A percentile compares a stretch with the other conserved stretches of the same genome.
phyloP scores from a whole-genome alignment of 2,113 vertebrate genomes.

The Rhegmatorhina hoffmannsi region DNA sequence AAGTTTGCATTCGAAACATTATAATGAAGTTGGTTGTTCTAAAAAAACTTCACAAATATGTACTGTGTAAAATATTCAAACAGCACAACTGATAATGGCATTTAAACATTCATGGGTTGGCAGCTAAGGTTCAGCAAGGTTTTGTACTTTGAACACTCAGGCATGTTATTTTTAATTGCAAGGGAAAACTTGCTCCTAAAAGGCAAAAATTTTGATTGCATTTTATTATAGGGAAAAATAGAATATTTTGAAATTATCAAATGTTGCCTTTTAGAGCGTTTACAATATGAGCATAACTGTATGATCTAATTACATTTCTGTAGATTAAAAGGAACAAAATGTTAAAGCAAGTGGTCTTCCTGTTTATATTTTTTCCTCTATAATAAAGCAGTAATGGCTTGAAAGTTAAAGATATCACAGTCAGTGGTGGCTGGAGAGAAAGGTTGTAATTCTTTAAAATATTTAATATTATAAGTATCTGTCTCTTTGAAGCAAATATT shows the following conservation, averaged over 20 bases:
- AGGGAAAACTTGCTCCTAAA: not conserved
- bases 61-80: not conserved
- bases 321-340: not conserved
- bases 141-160: not conserved
- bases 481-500: not conserved
- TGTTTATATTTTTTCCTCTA: not conserved
- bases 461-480: not conserved
- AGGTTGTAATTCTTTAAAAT: not conserved
- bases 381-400: not conserved
- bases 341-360: not conserved
- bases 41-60: not conserved
- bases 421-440: not conserved
- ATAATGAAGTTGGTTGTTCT: not conserved
- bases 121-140: not conserved
- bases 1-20: not conserved
- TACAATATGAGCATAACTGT: not conserved
- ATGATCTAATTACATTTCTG: not conserved
- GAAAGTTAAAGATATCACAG: not conserved
- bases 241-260: not conserved
- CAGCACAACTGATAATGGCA: not conserved
- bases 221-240: not conserved
- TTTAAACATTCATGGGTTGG: not conserved
- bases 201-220: not conserved
- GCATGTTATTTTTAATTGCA: not conserved
- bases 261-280: not conserved